phyloP scores from a whole-genome alignment of 2,113 vertebrate genomes.

The Hoplias malabaricus region DNA sequence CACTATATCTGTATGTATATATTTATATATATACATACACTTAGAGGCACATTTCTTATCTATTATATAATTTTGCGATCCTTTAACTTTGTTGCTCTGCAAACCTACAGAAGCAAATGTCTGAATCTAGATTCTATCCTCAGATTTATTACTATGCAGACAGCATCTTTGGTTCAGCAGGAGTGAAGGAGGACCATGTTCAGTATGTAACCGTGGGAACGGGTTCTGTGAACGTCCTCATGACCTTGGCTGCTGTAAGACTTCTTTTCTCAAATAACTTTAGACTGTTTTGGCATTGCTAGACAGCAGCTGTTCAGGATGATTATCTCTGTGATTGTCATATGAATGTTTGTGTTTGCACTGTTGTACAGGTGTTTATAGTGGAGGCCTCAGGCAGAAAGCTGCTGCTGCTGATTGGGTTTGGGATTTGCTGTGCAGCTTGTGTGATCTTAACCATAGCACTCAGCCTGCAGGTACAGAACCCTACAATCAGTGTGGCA shows the following conservation, averaged over 20 bases:
- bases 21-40: no score
- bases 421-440: slow-evolving; percentile 77
- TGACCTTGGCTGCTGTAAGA: slow-evolving; percentile 82
- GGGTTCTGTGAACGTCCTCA: slow-evolving; percentile 85
- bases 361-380: slow-evolving; percentile 82
- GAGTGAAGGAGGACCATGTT: slow-evolving; percentile 68
- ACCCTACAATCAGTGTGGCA: not conserved
- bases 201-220: slow-evolving; percentile 89
- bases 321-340: not conserved
- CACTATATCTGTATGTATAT: no score
- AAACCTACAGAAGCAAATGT: not conserved
- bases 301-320: not conserved
- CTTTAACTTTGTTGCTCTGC: not conserved
- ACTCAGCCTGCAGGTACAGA: slow-evolving; percentile 82
- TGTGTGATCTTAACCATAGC: slow-evolving; percentile 80
- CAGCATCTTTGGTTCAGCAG: slow-evolving; percentile 81
- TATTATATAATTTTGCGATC: not conserved
- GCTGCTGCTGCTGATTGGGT: slow-evolving; percentile 83
- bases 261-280: not conserved
- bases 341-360: not conserved
- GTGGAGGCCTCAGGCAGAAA: slow-evolving; percentile 84
- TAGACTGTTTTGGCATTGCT: not conserved
- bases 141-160: slow-evolving; percentile 96
- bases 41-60: no score
- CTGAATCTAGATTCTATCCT: slow-evolving; percentile 10